A percentile compares a stretch with the other conserved stretches of the same genome.
Evolutionary conservation across 1,140 invertebrate genomes (phyloP).

Genomic region (Pissodes strobi): DNA sequence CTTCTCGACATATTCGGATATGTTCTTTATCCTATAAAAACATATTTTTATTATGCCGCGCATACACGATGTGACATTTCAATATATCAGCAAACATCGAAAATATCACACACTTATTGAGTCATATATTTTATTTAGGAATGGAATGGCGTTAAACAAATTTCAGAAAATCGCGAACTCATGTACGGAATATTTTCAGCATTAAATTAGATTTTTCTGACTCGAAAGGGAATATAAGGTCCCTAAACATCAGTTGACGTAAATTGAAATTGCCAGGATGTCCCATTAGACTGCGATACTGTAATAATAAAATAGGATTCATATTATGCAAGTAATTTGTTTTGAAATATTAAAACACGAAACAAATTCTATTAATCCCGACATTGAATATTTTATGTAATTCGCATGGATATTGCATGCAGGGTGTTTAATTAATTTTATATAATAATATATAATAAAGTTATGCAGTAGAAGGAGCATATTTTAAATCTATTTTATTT

Average conservation of each 20-base stretch:
- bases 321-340: neutral
- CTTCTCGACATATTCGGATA: too few species aligned
- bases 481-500: too few species aligned
- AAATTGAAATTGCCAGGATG: neutral
- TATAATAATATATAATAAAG: too few species aligned
- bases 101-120: constrained; percentile 17
- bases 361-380: too few species aligned
- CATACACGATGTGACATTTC: constrained; percentile 5
- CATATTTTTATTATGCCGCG: neutral
- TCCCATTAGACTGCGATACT: neutral
- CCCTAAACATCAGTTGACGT: neutral
- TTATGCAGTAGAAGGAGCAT: too few species aligned
- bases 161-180: constrained; percentile 15
- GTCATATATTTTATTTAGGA: constrained; percentile 24
- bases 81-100: constrained; percentile 21
- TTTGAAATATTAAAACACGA: too few species aligned
- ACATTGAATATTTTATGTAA: too few species aligned
- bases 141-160: constrained; percentile 16
- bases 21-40: neutral
- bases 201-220: constrained; percentile 9
- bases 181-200: constrained; percentile 17
- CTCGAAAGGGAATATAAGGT: neutral
- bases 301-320: too few species aligned
- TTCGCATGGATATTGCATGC: too few species aligned
- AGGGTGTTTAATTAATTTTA: too few species aligned